Conservation (phyloP, 1,140 invertebrate species). For the Lasioglossum baleicum region DNA sequence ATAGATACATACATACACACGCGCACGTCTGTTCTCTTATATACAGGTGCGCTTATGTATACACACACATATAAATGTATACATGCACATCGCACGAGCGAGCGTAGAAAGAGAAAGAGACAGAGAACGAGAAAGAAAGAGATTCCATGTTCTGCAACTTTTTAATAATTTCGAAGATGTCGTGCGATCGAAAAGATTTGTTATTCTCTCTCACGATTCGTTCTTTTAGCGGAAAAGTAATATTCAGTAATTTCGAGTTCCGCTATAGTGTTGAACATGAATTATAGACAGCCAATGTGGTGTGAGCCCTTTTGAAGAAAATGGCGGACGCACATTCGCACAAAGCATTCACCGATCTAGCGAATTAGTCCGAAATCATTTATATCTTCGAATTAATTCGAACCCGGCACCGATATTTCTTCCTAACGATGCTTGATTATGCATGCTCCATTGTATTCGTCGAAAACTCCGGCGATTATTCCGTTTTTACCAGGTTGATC, state of each 20-base stretch:
- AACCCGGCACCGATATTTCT: neutral
- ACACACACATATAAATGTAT: neutral
- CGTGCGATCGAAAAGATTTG: neutral
- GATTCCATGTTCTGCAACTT: neutral
- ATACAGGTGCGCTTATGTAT: neutral
- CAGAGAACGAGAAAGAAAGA: neutral
- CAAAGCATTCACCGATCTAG: constrained; percentile 63
- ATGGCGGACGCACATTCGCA: constrained; percentile 72
- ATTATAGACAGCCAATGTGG: constrained; percentile 44
- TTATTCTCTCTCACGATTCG: no score
- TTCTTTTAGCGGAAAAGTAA: neutral
- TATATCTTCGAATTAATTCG: neutral
- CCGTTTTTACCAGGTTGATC: neutral
- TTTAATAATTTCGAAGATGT: neutral
- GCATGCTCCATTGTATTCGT: neutral
- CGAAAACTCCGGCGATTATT: neutral
- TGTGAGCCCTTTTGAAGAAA: constrained; percentile 74
- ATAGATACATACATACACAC: neutral
- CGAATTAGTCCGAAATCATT: constrained; percentile 61
- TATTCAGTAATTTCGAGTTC: neutral
- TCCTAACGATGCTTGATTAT: neutral
- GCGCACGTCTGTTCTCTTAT: neutral
- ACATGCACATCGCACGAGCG: neutral
- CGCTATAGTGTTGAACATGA: constrained; percentile 32
- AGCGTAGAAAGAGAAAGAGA: neutral